phyloP scores from a whole-genome alignment of 2,888 invertebrate species.

The Alloscopus bannaensis region DNA sequence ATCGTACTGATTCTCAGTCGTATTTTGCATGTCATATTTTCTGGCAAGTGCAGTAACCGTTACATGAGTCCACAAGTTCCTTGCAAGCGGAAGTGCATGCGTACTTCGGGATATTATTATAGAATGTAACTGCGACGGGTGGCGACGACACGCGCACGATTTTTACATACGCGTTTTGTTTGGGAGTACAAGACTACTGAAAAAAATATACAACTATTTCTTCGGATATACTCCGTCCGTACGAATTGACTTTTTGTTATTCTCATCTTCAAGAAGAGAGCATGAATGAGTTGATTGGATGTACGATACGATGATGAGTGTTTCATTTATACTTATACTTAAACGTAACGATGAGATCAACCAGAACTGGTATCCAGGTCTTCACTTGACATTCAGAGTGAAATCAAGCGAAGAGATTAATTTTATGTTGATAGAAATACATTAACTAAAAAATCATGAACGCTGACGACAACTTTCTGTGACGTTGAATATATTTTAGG shows the following conservation, averaged over 20 bases:
- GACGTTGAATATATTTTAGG: slow-evolving; percentile 43
- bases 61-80: slow-evolving; percentile 28
- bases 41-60: background rate
- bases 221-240: slow-evolving; percentile 63
- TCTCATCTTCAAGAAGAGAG: slow-evolving; percentile 1
- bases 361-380: slow-evolving; percentile 58
- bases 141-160: background rate
- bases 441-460: slow-evolving; percentile 21
- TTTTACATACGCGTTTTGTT: slow-evolving; percentile 7
- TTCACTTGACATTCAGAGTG: slow-evolving; percentile 55
- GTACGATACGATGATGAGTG: background rate
- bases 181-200: slow-evolving; percentile 50
- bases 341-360: slow-evolving; percentile 42
- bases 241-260: slow-evolving; percentile 52
- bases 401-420: slow-evolving; percentile 63
- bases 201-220: slow-evolving; percentile 33
- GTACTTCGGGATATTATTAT: no score
- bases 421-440: slow-evolving; percentile 16
- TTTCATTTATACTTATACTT: slow-evolving; percentile 14
- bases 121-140: no score
- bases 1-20: background rate
- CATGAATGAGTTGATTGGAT: background rate
- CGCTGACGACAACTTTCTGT: slow-evolving; percentile 43
- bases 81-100: no score
- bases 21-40: background rate